phyloP scores from a whole-genome alignment of 64 coral and sea anemone genomes.

The Montipora sp. region DNA sequence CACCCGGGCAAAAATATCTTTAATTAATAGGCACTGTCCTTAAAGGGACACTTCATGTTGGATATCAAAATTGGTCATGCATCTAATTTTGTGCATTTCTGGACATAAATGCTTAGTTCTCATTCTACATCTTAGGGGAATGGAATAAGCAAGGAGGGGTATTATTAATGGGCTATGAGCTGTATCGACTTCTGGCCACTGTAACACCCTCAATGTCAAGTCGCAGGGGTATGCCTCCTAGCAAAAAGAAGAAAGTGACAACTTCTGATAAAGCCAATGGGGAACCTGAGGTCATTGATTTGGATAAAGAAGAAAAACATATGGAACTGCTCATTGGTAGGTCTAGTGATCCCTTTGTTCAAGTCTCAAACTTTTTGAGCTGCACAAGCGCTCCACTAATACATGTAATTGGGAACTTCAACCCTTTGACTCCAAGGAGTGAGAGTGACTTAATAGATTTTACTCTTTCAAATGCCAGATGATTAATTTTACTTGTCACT shows the following conservation, averaged over 20 bases:
- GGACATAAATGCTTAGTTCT: neutral
- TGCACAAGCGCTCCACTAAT: no score
- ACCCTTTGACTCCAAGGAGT: no score
- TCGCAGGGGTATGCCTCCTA: slow-evolving; percentile 76
- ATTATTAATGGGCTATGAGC: slow-evolving; percentile 89
- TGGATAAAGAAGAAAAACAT: slow-evolving; percentile 98
- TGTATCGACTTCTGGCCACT: slow-evolving; percentile 81
- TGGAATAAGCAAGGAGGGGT: slow-evolving; percentile 93
- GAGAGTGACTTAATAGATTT: no score
- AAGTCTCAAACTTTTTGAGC: no score
- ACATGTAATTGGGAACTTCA: no score
- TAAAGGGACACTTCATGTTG: no score
- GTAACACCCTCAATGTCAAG: slow-evolving; percentile 87
- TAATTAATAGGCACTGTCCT: no score
- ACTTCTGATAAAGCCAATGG: slow-evolving; percentile 51
- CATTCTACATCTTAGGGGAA: slow-evolving; percentile 63
- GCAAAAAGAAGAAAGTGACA: slow-evolving; percentile 72
- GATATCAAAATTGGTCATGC: no score
- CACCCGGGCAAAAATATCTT: no score
- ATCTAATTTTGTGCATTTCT: neutral
- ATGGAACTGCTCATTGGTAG: slow-evolving; percentile 96
- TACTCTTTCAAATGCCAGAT: no score
- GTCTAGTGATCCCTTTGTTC: neutral
- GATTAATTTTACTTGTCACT: no score
- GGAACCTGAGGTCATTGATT: slow-evolving; percentile 90